These are phyloP conservation scores for Kryphioiulus occultus DNA, from an alignment of 2,888 invertebrate genomes.

Conservation along the genomic window DNA sequence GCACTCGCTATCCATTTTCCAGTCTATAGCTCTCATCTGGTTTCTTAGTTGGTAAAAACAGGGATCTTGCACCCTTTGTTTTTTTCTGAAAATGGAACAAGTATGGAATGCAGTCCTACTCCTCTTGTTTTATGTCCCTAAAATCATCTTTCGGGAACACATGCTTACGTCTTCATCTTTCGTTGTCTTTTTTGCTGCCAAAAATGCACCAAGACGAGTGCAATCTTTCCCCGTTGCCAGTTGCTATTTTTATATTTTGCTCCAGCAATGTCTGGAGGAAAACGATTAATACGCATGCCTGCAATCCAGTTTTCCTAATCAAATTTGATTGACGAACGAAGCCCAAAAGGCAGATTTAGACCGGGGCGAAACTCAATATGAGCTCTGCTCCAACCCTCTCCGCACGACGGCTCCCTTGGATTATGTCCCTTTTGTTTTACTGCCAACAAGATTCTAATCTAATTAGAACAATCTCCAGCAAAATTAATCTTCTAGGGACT, in stretches of 20 bases:
- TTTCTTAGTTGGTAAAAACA: background rate
- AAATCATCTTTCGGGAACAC: background rate
- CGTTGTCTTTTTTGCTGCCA: background rate
- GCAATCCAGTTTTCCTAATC: slow-evolving; percentile 15
- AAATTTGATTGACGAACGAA: slow-evolving; percentile 18
- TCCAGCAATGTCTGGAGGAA: background rate
- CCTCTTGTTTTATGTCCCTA: background rate
- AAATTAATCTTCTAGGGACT: slow-evolving; percentile 14
- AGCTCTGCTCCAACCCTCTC: no score
- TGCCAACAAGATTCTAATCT: slow-evolving; percentile 3
- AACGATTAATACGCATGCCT: slow-evolving; percentile 22
- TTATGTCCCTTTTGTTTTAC: background rate
- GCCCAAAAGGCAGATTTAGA: slow-evolving; percentile 19
- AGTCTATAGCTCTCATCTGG: background rate
- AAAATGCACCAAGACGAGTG: background rate
- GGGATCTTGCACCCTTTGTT: background rate
- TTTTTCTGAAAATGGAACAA: background rate
- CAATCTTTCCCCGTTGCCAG: background rate
- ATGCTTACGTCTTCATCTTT: background rate
- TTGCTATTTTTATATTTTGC: slow-evolving; percentile 22
- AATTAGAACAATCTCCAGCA: background rate
- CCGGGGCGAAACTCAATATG: background rate
- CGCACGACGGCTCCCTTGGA: background rate
- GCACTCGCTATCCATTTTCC: background rate
- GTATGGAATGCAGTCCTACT: background rate